Evolutionary conservation across 1,140 invertebrate genomes (phyloP).

Genomic region (Diachasma alloeum): DNA sequence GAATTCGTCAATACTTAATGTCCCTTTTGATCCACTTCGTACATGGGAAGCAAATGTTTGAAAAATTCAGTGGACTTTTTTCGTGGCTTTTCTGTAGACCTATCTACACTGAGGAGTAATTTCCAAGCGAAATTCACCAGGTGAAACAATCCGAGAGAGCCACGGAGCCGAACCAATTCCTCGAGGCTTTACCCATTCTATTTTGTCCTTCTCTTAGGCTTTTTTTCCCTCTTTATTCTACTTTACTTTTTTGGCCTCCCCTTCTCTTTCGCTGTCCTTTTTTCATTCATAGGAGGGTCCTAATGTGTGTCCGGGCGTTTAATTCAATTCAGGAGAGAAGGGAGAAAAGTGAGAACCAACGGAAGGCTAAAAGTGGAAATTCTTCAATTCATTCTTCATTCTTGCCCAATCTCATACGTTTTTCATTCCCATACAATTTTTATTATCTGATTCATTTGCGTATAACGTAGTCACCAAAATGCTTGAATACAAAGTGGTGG

Average conservation of each 20-base stretch:
- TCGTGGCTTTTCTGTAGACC: not conserved
- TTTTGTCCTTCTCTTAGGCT: not conserved
- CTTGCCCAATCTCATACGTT: not conserved
- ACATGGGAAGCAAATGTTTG: not conserved
- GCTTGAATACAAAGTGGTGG: too few species aligned
- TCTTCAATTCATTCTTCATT: not conserved
- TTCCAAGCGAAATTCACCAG: slow-evolving; percentile 4
- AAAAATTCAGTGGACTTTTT: not conserved
- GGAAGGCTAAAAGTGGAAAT: not conserved
- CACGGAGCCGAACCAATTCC: not conserved
- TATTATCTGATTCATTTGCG: not conserved
- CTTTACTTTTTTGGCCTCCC: not conserved
- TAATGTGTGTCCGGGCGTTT: not conserved
- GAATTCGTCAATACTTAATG: not conserved
- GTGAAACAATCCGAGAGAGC: not conserved
- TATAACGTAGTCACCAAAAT: not conserved
- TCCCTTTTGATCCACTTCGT: not conserved
- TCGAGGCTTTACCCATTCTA: not conserved
- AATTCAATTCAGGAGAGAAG: not conserved
- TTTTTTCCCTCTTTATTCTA: not conserved
- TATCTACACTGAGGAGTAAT: not conserved
- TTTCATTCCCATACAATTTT: not conserved
- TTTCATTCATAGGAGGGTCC: not conserved
- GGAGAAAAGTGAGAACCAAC: not conserved
- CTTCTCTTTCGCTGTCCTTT: not conserved